Conservation (phyloP, 2,888 invertebrate genomes). For the Bruchidius siliquastri region DNA sequence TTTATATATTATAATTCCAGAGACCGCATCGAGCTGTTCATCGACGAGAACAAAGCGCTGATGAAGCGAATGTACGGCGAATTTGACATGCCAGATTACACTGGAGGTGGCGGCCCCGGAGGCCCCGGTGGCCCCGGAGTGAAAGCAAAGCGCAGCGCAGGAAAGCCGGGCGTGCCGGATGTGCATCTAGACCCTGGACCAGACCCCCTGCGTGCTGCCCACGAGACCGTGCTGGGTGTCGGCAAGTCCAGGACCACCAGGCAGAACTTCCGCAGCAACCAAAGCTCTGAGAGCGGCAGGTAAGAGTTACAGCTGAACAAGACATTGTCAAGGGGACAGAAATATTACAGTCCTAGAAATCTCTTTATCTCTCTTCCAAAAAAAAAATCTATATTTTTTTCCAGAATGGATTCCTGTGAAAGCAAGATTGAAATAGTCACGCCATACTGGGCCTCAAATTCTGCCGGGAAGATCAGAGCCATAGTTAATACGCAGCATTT, state of each 20-base stretch:
- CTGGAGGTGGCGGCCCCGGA: slow-evolving; percentile 48
- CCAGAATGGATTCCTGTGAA: slow-evolving; percentile 80
- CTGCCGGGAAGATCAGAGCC: slow-evolving; percentile 84
- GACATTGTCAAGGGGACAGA: too few relatives aligned
- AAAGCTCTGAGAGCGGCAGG: slow-evolving; percentile 54
- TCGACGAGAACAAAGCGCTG: slow-evolving; percentile 90
- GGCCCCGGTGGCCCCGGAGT: slow-evolving; percentile 42
- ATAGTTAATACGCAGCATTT: slow-evolving; percentile 93
- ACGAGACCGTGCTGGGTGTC: slow-evolving; percentile 49
- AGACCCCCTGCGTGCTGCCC: slow-evolving; percentile 44
- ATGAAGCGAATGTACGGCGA: slow-evolving; percentile 93
- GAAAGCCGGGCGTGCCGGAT: slow-evolving; percentile 56
- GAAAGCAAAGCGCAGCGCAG: slow-evolving; percentile 31
- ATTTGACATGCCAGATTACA: slow-evolving; percentile 58
- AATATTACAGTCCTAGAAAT: neutral
- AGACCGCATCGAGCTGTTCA: slow-evolving; percentile 85
- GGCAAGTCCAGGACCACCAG: slow-evolving; percentile 53
- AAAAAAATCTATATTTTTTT: slow-evolving; percentile 3
- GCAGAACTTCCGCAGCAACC: slow-evolving; percentile 51
- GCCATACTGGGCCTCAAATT: slow-evolving; percentile 92
- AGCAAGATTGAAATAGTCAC: slow-evolving; percentile 90
- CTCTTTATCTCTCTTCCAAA: neutral
- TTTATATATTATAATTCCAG: too few relatives aligned
- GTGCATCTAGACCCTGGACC: slow-evolving; percentile 51
- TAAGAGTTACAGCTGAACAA: too few relatives aligned